Evolutionary conservation across 2,797 vertebrate species (phyloP).

Genomic region (Tympanoctomys barrerae): DNA sequence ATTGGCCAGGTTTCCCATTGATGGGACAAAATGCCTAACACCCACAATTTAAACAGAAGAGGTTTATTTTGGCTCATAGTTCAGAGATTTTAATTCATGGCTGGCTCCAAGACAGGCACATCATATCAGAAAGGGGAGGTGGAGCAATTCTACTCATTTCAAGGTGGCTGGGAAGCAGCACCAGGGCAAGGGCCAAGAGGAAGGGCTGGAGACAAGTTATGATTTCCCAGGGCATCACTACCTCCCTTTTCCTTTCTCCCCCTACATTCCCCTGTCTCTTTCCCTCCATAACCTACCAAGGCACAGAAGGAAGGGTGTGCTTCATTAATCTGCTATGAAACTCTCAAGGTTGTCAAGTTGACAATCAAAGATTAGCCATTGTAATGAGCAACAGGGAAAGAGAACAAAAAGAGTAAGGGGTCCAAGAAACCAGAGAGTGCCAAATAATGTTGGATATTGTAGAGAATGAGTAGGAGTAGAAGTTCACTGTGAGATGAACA

Average conservation of each 20-base stretch:
- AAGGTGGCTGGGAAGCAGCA: neutral
- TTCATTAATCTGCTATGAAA: neutral
- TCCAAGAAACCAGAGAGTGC: neutral
- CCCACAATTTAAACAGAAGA: neutral
- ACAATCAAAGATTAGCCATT: neutral
- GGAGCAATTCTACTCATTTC: neutral
- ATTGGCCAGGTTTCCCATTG: neutral
- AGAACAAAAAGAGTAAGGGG: neutral
- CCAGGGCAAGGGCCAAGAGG: neutral
- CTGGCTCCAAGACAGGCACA: neutral
- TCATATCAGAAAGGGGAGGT: neutral
- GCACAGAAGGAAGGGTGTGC: neutral
- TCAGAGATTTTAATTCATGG: neutral
- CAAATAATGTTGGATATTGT: no score
- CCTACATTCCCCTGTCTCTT: rapidly evolving
- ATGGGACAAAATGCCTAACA: neutral
- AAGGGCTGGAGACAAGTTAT: neutral
- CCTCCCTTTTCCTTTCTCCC: neutral
- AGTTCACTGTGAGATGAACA: neutral
- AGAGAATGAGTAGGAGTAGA: neutral
- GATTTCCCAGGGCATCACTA: neutral
- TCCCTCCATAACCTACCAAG: neutral
- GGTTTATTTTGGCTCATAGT: neutral
- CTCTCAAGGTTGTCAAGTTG: neutral
- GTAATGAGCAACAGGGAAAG: neutral